phyloP scores from a whole-genome alignment of 2,888 invertebrate genomes.

The Lycophotia porphyrea region DNA sequence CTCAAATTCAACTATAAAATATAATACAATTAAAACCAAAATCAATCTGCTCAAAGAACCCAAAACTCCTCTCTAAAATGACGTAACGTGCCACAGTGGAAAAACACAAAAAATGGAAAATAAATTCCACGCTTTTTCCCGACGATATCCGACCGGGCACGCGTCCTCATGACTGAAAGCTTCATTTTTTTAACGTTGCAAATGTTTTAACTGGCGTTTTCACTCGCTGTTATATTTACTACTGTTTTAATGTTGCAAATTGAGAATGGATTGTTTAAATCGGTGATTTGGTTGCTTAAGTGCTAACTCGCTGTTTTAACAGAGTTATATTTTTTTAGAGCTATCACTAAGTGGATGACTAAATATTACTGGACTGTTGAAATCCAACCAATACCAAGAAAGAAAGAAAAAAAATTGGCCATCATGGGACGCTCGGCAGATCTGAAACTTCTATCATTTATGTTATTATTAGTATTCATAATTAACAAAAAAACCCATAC shows the following conservation, averaged over 20 bases:
- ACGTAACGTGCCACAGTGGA: slow-evolving; percentile 28
- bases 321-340: neutral
- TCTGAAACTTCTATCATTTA: too few relatives aligned
- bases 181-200: slow-evolving; percentile 37
- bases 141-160: slow-evolving; percentile 16
- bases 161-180: slow-evolving; percentile 31
- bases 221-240: slow-evolving; percentile 9
- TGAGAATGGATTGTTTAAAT: slow-evolving; percentile 10
- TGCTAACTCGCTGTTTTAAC: neutral
- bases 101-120: slow-evolving; percentile 36
- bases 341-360: neutral
- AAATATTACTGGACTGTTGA: neutral
- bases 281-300: slow-evolving; percentile 5
- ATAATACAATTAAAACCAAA: slow-evolving; percentile 4
- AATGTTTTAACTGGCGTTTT: slow-evolving; percentile 35
- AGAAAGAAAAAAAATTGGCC: neutral
- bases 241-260: slow-evolving; percentile 29
- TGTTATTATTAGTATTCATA: too few relatives aligned
- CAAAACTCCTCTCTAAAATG: neutral
- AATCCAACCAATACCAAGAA: neutral
- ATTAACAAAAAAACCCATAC: too few relatives aligned
- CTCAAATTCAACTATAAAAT: neutral
- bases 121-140: slow-evolving; percentile 28
- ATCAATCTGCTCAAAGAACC: slow-evolving; percentile 12
- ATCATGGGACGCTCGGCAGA: too few relatives aligned